Base-by-base conservation (phyloP, 1,140 invertebrate species). In the Notospermus geniculatus region DNA sequence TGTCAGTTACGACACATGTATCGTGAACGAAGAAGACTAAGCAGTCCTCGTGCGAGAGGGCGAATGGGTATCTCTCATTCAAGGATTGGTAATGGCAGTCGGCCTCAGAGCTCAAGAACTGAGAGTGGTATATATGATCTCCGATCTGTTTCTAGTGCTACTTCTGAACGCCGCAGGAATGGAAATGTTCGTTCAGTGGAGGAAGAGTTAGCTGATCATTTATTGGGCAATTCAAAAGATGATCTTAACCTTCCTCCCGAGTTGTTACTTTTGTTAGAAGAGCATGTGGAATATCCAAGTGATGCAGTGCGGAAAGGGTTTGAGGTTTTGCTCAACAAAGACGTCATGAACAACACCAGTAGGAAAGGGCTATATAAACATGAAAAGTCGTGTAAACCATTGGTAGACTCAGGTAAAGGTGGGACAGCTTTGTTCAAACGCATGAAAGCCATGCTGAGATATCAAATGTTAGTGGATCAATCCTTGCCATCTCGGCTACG, bases 1-100 rank as follows among this genome's bases (percentile, higher is more conserved):
- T 71, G 68, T 43, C 71, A 67, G 54, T 57, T 66, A 53, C 25
- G 52, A 17, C 58, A 60, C 54, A 43, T 59, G 50, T 62, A 68
- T 43, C 50, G 41, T 2, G 60, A 59, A 25, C 23, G 25, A 29
- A 17, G 52, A 19, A 55, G 59, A 17, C 11, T 62, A 22, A 39
- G 45, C 45, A 53, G 50, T 39, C 54, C 41, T 9, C 25, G 41
- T 22, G 17, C 57, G 13, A 52, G 39, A 22, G 23, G n/a, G n/a
- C n/a, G n/a, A n/a, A n/a, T 36, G 43, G 58, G 54, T 13, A 25
- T 15, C 2, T 28, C 19, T 52, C 45, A 54, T 32, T 53, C 60
- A 36, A 52, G 57, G 11, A 52, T 54, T 23, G 32, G n/a, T n/a
- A n/a, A n/a, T n/a, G n/a, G 30, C 32, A 50, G 57, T 46, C 46